phyloP scores from a whole-genome alignment of 2,797 vertebrate species.

The Aulostomus chinensis region DNA sequence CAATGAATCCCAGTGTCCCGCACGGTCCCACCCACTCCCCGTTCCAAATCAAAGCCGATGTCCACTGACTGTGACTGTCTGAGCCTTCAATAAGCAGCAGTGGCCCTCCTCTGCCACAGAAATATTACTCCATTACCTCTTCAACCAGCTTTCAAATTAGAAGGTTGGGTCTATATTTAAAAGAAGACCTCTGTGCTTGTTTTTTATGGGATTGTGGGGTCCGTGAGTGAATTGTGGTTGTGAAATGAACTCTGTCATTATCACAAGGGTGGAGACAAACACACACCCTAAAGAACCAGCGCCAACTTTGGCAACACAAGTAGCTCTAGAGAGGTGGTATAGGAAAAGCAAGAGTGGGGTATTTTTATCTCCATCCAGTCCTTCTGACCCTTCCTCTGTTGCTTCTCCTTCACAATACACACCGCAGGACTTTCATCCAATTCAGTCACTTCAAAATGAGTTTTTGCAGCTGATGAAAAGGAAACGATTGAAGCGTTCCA shows the following conservation, averaged over 20 bases:
- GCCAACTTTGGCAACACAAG: slow-evolving; percentile 48
- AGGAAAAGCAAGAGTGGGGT: slow-evolving; percentile 37
- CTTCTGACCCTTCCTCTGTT: not conserved
- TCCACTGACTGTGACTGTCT: slow-evolving; percentile 16
- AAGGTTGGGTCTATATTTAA: slow-evolving; percentile 30
- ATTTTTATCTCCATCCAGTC: slow-evolving; percentile 41
- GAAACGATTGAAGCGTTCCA: not conserved
- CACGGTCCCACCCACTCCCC: slow-evolving; percentile 6
- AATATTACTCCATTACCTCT: slow-evolving; percentile 12
- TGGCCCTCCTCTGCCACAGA: not conserved
- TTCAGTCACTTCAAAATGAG: not conserved
- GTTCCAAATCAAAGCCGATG: slow-evolving; percentile 15
- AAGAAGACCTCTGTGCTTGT: slow-evolving; percentile 5
- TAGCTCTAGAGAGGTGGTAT: slow-evolving; percentile 53
- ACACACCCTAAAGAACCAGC: slow-evolving; percentile 33
- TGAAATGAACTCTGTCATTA: slow-evolving; percentile 62
- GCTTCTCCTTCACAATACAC: not conserved
- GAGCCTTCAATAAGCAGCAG: slow-evolving; percentile 12
- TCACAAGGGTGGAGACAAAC: slow-evolving; percentile 61
- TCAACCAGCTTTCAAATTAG: slow-evolving; percentile 36
- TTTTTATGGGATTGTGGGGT: slow-evolving; percentile 34
- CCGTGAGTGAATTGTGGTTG: slow-evolving; percentile 18
- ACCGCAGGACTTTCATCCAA: not conserved
- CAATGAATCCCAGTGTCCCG: slow-evolving; percentile 25
- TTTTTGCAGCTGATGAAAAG: not conserved